Conservation (phyloP, 2,888 invertebrate species). For the Diadegma fenestrale region DNA sequence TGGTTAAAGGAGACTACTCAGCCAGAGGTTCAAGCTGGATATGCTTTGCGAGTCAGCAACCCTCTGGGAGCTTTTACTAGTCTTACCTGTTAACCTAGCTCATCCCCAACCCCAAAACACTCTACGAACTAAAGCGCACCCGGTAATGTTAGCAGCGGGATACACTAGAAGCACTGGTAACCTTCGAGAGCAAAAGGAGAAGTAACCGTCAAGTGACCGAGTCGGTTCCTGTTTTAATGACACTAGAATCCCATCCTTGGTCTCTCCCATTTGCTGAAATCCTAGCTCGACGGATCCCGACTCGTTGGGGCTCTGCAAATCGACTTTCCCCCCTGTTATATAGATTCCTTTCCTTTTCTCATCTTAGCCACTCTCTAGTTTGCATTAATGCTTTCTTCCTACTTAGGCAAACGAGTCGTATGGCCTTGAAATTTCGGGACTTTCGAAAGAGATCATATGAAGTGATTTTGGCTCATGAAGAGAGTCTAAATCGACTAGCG, state of each 20-base stretch:
- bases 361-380: background rate
- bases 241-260: conserved; percentile 40
- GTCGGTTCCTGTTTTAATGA: conserved; percentile 39
- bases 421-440: background rate
- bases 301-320: conserved; percentile 23
- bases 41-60: conserved; percentile 60
- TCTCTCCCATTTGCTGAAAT: conserved; percentile 27
- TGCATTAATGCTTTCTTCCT: conserved; percentile 21
- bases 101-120: conserved; percentile 20
- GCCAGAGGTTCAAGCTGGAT: conserved; percentile 39
- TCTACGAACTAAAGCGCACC: conserved; percentile 20
- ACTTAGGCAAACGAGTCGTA: conserved; percentile 10
- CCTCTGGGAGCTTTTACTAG: conserved; percentile 52
- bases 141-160: conserved; percentile 33
- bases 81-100: conserved; percentile 50
- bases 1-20: conserved; percentile 46
- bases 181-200: conserved; percentile 17
- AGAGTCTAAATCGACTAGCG: background rate
- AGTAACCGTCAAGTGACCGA: conserved; percentile 34
- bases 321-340: background rate
- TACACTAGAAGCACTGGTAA: conserved; percentile 18
- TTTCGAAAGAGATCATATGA: background rate
- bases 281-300: conserved; percentile 2
- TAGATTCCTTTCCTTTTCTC: conserved; percentile 1
- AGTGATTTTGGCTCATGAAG: background rate